phyloP scores from a whole-genome alignment of 2,797 vertebrate species.

The Poeciliopsis presidionis region DNA sequence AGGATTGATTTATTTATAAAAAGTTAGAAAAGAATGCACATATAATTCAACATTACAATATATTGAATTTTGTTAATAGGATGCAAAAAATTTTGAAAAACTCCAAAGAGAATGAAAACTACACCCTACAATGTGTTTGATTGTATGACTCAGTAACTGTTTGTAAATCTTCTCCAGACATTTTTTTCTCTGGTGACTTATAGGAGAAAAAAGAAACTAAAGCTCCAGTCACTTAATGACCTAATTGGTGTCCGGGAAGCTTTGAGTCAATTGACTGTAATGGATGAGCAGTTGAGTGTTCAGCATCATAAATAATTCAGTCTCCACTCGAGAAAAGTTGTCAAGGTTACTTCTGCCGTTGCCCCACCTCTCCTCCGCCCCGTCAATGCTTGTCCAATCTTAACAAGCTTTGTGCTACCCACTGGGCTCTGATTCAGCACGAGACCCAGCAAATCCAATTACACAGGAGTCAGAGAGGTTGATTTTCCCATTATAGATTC shows the following conservation, averaged over 20 bases:
- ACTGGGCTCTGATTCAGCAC: slow-evolving; percentile 87
- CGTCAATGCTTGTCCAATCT: slow-evolving; percentile 87
- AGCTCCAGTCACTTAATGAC: slow-evolving; percentile 34
- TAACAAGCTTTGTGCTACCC: slow-evolving; percentile 89
- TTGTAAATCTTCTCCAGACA: not conserved
- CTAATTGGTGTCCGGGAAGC: slow-evolving; percentile 45
- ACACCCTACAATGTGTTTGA: slow-evolving; percentile 39
- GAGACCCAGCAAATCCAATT: slow-evolving; percentile 89
- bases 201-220: slow-evolving; percentile 47
- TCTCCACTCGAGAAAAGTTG: slow-evolving; percentile 73
- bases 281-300: slow-evolving; percentile 47
- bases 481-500: slow-evolving; percentile 87
- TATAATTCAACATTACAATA: not conserved
- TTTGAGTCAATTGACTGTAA: slow-evolving; percentile 38
- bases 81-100: not conserved
- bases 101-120: not conserved
- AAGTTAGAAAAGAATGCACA: not conserved
- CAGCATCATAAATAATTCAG: slow-evolving; percentile 68
- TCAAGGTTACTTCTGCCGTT: slow-evolving; percentile 74
- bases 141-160: slow-evolving; percentile 62
- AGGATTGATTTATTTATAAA: not conserved
- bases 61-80: not conserved
- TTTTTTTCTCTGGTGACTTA: slow-evolving; percentile 53
- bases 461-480: slow-evolving; percentile 87
- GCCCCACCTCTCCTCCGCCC: slow-evolving; percentile 67